A percentile compares a stretch with the other conserved stretches of the same genome.
Evolutionary conservation across 2,888 invertebrate species (phyloP).

Genomic region (Chrysopilus asiliformis): DNA sequence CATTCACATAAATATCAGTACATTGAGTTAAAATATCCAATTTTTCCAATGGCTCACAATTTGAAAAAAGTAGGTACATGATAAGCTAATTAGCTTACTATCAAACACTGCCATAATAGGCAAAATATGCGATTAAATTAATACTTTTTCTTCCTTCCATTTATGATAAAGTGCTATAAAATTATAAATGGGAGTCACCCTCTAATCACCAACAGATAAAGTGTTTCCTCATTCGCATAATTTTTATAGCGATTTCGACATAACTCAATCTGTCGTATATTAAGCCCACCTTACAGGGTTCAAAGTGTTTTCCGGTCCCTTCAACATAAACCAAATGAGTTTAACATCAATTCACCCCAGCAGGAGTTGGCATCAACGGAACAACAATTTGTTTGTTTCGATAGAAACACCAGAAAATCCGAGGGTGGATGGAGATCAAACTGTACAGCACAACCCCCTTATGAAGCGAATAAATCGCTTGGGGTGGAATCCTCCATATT

Average conservation of each 20-base stretch:
- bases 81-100: too few relatives aligned
- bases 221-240: conserved; percentile 12
- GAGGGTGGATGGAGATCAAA: conserved; percentile 5
- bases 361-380: conserved; percentile 6
- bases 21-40: too few relatives aligned
- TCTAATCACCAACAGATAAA: conserved; percentile 12
- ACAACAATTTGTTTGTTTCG: conserved; percentile 11
- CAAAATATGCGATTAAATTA: background rate
- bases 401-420: background rate
- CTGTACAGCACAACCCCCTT: too few relatives aligned
- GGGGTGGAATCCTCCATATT: background rate
- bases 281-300: conserved; percentile 6
- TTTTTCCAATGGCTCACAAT: too few relatives aligned
- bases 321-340: conserved; percentile 1
- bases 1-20: too few relatives aligned
- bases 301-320: too few relatives aligned
- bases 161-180: background rate
- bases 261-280: conserved; percentile 11
- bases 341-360: background rate
- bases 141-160: too few relatives aligned
- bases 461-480: conserved; percentile 1
- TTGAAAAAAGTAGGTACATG: too few relatives aligned
- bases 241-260: conserved; percentile 13
- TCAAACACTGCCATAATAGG: too few relatives aligned
- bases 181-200: background rate